Conservation (phyloP, 2,888 invertebrate genomes). For the Carpatolechia fugitivella region DNA sequence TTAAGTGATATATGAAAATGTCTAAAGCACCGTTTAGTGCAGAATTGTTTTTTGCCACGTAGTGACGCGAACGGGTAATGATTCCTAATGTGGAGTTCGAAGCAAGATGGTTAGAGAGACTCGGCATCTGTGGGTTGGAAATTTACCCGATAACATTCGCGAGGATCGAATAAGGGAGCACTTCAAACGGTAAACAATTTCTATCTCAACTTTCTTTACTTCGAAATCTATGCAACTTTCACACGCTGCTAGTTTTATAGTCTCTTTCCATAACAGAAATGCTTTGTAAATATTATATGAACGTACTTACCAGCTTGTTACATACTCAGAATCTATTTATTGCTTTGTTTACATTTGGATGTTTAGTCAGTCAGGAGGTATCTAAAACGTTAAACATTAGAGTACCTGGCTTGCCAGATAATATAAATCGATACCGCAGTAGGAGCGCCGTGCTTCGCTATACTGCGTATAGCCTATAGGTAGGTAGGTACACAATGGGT, state of each 20-base stretch:
- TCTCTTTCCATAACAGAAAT: not conserved
- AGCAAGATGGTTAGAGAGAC: conserved; percentile 99
- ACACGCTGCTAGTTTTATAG: not conserved
- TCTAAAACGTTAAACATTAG: not conserved
- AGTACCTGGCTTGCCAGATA: too few relatives aligned
- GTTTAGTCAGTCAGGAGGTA: not conserved
- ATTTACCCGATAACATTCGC: conserved; percentile 99
- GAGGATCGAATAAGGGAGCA: conserved; percentile 98
- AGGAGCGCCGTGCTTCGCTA: not conserved
- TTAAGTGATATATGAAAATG: conserved; percentile 73
- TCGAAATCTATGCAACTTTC: not conserved
- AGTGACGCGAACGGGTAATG: conserved; percentile 82
- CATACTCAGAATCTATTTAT: not conserved
- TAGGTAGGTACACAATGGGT: conserved; percentile 10
- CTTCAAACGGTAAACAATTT: conserved; percentile 92
- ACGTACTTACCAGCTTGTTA: not conserved
- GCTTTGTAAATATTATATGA: not conserved
- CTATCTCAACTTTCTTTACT: not conserved
- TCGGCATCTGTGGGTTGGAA: conserved; percentile 99
- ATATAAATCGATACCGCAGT: not conserved
- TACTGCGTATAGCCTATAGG: not conserved
- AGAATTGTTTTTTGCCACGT: conserved; percentile 80
- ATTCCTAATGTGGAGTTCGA: conserved; percentile 95
- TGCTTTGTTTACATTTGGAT: conserved; percentile 7
- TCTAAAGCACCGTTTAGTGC: conserved; percentile 74